These are phyloP conservation scores for Drosophila erecta DNA, from an alignment of 1,140 invertebrate genomes.

Conservation along the genomic window DNA sequence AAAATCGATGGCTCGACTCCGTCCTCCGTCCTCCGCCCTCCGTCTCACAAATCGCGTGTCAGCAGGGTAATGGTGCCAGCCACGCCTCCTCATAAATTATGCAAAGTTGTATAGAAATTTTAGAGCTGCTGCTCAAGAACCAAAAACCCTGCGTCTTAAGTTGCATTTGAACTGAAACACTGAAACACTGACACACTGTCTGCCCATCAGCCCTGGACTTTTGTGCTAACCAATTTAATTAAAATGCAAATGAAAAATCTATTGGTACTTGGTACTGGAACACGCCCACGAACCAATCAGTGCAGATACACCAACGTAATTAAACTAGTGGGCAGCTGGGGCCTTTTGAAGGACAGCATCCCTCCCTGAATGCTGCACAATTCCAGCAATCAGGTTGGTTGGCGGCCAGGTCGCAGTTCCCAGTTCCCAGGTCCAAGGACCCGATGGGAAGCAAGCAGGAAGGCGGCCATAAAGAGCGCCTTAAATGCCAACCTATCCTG, in stretches of 20 bases:
- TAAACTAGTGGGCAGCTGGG: constrained; percentile 32
- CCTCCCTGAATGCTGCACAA: constrained; percentile 19
- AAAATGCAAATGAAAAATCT: constrained; percentile 53
- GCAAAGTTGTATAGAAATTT: constrained; percentile 20
- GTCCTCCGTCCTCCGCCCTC: not conserved
- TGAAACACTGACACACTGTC: not conserved
- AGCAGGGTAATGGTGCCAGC: constrained; percentile 26
- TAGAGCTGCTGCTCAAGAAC: constrained; percentile 7
- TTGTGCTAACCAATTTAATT: constrained; percentile 29
- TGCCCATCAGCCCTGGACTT: constrained; percentile 1
- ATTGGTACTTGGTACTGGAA: constrained; percentile 30
- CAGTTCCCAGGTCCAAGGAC: constrained; percentile 8
- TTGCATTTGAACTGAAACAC: not conserved
- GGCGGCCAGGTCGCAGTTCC: too few relatives aligned
- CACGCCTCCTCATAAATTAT: constrained; percentile 14
- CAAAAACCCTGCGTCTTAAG: constrained; percentile 1
- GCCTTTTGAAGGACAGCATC: constrained; percentile 4
- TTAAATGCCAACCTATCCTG: constrained; percentile 44
- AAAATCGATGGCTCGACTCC: constrained; percentile 40
- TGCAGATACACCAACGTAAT: constrained; percentile 45
- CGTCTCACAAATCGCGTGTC: constrained; percentile 50
- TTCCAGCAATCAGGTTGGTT: constrained; percentile 17
- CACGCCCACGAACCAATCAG: constrained; percentile 20
- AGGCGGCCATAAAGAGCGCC: constrained; percentile 27
- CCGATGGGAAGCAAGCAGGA: constrained; percentile 17